Conservation (phyloP, 2,888 invertebrate species). For the Lasiommata megera region DNA sequence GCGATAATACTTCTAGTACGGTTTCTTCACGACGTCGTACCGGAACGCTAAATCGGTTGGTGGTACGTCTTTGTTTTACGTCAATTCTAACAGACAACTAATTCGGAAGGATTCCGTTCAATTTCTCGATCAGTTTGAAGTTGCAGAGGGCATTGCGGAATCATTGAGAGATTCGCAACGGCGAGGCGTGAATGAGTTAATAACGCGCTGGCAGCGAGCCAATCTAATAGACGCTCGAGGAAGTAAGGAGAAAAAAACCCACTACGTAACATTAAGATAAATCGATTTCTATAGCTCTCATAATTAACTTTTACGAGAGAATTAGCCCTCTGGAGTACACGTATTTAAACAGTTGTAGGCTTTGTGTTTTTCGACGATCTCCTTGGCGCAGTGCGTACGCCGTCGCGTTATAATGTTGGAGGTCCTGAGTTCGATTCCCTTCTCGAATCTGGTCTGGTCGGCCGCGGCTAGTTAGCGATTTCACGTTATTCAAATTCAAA, state of each 20-base stretch:
- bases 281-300: not conserved
- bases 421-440: too few species aligned
- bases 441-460: too few species aligned
- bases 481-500: too few species aligned
- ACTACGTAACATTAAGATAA: constrained; percentile 3
- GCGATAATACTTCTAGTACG: too few species aligned
- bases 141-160: not conserved
- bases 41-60: too few species aligned
- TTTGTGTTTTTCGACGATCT: too few species aligned
- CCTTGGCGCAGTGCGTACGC: too few species aligned
- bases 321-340: not conserved
- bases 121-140: not conserved
- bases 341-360: too few species aligned
- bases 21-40: too few species aligned
- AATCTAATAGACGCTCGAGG: not conserved
- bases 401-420: too few species aligned
- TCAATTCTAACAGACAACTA: not conserved
- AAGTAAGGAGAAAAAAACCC: not conserved
- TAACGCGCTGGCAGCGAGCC: constrained; percentile 6
- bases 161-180: constrained; percentile 1
- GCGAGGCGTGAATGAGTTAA: constrained; percentile 7
- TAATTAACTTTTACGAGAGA: not conserved
- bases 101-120: not conserved
- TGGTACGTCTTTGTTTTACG: too few species aligned
- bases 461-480: too few species aligned